Base-by-base conservation (phyloP, 1,140 invertebrate species). In the Bombus affinis region DNA sequence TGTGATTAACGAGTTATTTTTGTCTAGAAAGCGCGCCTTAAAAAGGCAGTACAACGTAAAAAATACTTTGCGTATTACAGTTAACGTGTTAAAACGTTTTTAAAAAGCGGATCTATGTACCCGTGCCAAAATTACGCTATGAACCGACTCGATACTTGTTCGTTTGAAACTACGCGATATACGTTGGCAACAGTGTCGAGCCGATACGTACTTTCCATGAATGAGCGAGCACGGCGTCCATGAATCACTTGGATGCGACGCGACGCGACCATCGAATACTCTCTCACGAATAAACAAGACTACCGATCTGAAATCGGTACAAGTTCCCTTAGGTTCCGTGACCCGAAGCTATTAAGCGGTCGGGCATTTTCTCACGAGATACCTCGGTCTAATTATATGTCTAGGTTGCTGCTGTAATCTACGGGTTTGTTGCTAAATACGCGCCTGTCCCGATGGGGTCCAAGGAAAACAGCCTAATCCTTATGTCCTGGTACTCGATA, bases 381-480 rank as follows among this genome's bases (percentile, higher is more conserved):
- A 86, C 92, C 90, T 86, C 82, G 85, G 91, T 94, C 90, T 94
- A 94, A 94, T 94, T 94, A 94, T 94, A 94, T 94, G 93, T 94
- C 93, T 94, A 94, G 94, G 89, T 88, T 91, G 92, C 91, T 94
- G 89, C 93, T 93, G 91, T 94, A 94, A 93, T 91, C 93, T 92
- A 92, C 91, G 91, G 92, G 90, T 92, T 93, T 92, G 92, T 93
- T 92, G 93, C 92, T 94, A 93, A 94, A 94, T 92, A 93, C 91
- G 90, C 78, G 59, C 71, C 81, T 84, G 81, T 74, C 74, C 83
- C 39, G 62, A 57, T 57, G n/a, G 65, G 42, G 71, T 77, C 65
- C 82, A 75, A 57, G 86, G 8, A 92, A 92, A 93, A 91, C 4
- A 92, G 82, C 91, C 90, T 92, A 93, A 94, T 94, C 91, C 92